Base-by-base conservation (phyloP, 2,888 invertebrate species). In the Brachynemurus nebulosus region DNA sequence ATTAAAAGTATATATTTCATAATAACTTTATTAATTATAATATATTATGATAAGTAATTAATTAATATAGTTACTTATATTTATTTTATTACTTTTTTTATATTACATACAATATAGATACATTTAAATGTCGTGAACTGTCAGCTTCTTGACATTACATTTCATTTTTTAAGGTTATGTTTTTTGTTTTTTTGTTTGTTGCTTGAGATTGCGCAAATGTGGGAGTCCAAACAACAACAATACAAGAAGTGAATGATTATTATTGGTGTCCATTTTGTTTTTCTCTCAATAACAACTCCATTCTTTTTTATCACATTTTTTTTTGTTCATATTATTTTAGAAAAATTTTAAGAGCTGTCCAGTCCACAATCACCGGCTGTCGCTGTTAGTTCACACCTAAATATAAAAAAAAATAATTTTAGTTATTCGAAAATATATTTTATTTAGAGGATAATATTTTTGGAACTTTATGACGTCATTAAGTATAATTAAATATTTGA, bases 41-140 rank as follows among this genome's bases (percentile, higher is more conserved):
- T 37, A 17, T 37, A 20, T 37, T 16, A 37, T 19, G 18, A 37
- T 37, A 20, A 30, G 40, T 42, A 37, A 37, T 37, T 37, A 37
- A n/a, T 37, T 37, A 18, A 37, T 19, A 30, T 12, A 12, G n/a
- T n/a, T 37, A 37, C 12, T 18, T 37, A 41, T 46, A 51, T 45
- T 49, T 47, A 37, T 37, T 37, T 19, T 20, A 17, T 18, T 37
- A 20, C 20, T 37, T 36, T 36, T 37, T 17, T 36, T 37, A 37
- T 37, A 18, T 37, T 37, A 37, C 37, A 37, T 37, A 37, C 37
- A 37, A 18, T 37, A 37, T 37, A 37, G 37, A 37, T 37, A 37
- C 37, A 37, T 30, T 30, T 30, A 37, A 20, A 20, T 37, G 16
- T 20, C 37, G 37, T 37, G 37, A 37, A 30, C n/a, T 30, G 14